Evolutionary conservation across 2,113 vertebrate species (phyloP).

Genomic region (Choloepus hoffmanni): DNA sequence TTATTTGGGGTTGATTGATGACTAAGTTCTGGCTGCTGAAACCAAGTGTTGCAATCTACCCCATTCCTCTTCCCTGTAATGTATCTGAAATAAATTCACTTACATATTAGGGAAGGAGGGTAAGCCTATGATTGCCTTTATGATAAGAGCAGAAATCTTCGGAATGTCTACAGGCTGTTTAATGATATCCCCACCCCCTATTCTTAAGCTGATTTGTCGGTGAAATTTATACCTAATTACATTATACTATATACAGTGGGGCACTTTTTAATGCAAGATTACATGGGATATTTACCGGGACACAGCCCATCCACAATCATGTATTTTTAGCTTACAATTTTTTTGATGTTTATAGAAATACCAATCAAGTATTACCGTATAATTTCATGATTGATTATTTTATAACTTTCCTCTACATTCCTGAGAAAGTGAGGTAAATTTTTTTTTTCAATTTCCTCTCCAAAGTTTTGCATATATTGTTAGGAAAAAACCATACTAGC

Average conservation of each 20-base stretch:
- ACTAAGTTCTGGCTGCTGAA: neutral
- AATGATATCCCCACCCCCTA: neutral
- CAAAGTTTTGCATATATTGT: neutral
- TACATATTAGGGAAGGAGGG: neutral
- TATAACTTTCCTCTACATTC: neutral
- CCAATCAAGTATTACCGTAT: neutral
- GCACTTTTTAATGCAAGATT: neutral
- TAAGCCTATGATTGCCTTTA: neutral
- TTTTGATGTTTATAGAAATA: conserved; percentile 34
- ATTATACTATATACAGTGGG: neutral
- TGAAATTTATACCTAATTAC: neutral
- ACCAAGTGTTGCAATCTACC: conserved; percentile 17
- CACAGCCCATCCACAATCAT: neutral
- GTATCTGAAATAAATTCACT: conserved; percentile 18
- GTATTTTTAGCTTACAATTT: neutral
- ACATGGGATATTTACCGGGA: neutral
- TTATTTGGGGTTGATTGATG: conserved; percentile 13
- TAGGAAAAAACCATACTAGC: neutral
- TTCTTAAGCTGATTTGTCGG: conserved; percentile 37
- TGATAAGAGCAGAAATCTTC: conserved; percentile 13
- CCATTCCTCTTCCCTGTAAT: neutral
- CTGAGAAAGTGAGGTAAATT: neutral
- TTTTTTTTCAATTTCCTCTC: neutral
- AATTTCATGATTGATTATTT: conserved; percentile 31
- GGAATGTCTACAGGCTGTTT: neutral